A percentile compares a stretch with the other conserved stretches of the same genome.
Conservation (phyloP, 2,888 invertebrate genomes). For the Noctua janthina region DNA sequence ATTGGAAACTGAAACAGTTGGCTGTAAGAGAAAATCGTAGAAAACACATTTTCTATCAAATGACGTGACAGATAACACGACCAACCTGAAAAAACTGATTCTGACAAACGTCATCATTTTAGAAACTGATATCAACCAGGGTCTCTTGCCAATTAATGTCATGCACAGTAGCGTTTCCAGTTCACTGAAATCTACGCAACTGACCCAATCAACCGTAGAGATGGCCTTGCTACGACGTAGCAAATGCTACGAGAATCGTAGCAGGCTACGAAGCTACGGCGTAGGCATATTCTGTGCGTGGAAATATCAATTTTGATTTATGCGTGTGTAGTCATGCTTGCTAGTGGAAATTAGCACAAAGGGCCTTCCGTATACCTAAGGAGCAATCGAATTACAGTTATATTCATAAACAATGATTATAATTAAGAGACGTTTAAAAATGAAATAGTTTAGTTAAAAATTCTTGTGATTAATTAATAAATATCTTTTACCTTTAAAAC, state of each 20-base stretch:
- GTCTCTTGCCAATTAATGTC: conserved; percentile 39
- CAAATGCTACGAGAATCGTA: conserved; percentile 71
- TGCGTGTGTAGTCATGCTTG: conserved; percentile 31
- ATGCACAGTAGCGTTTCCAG: conserved; percentile 28
- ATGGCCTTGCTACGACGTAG: conserved; percentile 70
- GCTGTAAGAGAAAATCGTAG: not conserved
- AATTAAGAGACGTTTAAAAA: not conserved
- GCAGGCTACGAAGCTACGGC: conserved; percentile 67
- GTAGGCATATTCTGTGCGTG: conserved; percentile 47
- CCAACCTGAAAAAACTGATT: not conserved
- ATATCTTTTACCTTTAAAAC: not conserved
- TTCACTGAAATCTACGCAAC: conserved; percentile 53
- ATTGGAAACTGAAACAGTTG: not conserved
- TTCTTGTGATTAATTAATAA: not conserved
- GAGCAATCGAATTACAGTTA: not conserved
- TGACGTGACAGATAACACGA: not conserved
- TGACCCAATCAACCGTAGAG: conserved; percentile 53
- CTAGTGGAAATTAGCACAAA: conserved; percentile 34
- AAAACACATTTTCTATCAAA: not conserved
- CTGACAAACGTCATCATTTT: not conserved
- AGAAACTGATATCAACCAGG: conserved; percentile 49
- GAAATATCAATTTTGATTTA: conserved; percentile 51
- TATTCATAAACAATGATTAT: not conserved
- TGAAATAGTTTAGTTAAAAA: not conserved
- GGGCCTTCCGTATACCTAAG: not conserved